Evolutionary conservation across 2,888 invertebrate species (phyloP).

Genomic region (Lottia gigantea): DNA sequence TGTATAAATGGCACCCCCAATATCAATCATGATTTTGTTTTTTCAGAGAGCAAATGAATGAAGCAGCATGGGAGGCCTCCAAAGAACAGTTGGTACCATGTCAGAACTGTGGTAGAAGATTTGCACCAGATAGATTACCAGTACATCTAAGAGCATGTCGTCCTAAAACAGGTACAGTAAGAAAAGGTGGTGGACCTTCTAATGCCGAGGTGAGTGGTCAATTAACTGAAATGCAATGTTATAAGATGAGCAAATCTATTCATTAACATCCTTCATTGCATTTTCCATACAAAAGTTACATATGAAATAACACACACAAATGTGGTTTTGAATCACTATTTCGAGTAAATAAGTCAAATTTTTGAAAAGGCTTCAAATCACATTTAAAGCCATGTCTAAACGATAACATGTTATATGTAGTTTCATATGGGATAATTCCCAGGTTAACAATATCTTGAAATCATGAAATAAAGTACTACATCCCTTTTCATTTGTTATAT

Average conservation of each 20-base stretch:
- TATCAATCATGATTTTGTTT: neutral
- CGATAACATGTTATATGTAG: no score
- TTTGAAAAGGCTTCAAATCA: no score
- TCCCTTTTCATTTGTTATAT: neutral
- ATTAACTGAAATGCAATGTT: neutral
- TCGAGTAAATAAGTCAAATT: no score
- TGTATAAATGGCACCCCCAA: no score
- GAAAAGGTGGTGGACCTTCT: slow-evolving; percentile 13
- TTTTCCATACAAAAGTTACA: no score
- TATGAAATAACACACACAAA: no score
- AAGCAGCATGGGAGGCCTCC: slow-evolving; percentile 74
- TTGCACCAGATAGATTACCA: slow-evolving; percentile 75
- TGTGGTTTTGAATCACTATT: no score
- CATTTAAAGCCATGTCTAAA: no score
- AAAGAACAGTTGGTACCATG: slow-evolving; percentile 75
- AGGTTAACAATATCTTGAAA: no score
- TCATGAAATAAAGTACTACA: no score
- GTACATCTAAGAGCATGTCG: slow-evolving; percentile 71
- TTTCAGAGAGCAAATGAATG: slow-evolving; percentile 65
- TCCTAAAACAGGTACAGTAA: slow-evolving; percentile 38
- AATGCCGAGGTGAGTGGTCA: slow-evolving; percentile 15
- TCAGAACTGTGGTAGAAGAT: slow-evolving; percentile 76
- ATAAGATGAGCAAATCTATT: neutral
- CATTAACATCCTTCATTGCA: no score
- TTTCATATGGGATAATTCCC: no score